Percentiles rank a stretch among this genome's conserved stretches.
phyloP scores from a whole-genome alignment of 2,888 invertebrate species.

The Agonum fuliginosum region DNA sequence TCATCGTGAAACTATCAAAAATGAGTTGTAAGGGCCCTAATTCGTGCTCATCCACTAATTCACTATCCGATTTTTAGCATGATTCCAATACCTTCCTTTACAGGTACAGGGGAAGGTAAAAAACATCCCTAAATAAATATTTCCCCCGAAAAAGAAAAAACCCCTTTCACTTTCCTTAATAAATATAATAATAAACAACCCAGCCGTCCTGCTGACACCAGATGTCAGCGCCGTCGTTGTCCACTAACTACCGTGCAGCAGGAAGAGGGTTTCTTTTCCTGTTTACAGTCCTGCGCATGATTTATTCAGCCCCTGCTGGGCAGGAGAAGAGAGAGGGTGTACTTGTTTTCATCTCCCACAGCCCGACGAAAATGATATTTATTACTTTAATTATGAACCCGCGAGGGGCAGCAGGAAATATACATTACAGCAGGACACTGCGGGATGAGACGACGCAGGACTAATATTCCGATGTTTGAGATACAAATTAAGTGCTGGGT shows the following conservation, averaged over 20 bases:
- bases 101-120: no score
- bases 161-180: conserved; percentile 7
- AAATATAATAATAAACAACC: conserved; percentile 26
- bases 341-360: conserved; percentile 26
- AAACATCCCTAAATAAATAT: no score
- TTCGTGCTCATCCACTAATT: no score
- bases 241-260: neutral
- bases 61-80: no score
- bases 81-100: no score
- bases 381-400: conserved; percentile 27
- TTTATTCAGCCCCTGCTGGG: conserved; percentile 1
- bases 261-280: conserved; percentile 9
- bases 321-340: neutral
- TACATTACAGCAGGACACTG: conserved; percentile 18
- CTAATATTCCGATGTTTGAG: conserved; percentile 13
- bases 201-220: neutral
- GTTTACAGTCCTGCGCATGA: conserved; percentile 7
- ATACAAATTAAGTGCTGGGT: conserved; percentile 5
- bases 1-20: no score
- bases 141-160: no score
- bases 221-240: conserved; percentile 10
- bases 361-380: conserved; percentile 24
- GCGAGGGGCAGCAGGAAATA: neutral
- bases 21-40: no score
- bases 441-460: neutral